Evolutionary conservation across 2,113 vertebrate species (phyloP), one percentile per base, ranked within the genome.

Genomic region (Sapajus apella): DNA sequence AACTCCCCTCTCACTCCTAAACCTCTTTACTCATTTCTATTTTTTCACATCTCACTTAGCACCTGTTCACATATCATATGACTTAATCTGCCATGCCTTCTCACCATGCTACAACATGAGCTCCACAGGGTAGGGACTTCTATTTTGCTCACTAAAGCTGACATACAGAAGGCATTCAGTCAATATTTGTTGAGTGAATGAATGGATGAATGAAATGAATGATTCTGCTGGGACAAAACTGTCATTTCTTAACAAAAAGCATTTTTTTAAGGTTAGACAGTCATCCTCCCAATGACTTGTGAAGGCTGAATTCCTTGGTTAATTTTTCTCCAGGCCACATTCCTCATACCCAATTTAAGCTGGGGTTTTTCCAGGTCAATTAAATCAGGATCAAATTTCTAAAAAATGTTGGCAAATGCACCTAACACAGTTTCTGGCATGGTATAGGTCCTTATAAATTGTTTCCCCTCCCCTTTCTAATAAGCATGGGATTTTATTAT

Each of bases 351-450:
- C 35, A 92, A 10, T 55, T 95, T 87, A 83, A 94, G 32, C 52
- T 73, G 83, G 64, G 40, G 47, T 83, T 40, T 87, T 92, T 58
- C 80, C 80, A 95, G 96, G n/a, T 83, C 75, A 92, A 92, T 87
- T 85, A 75, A 79, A 92, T 92, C 40, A 92, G 55, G 45, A 66
- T 80, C 95, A 90, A 92, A 47, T 92, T 5, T 61, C 13, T 13
- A 7, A 16, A 61, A 82, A 94, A 87, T 66, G 17, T 40, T 90
- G 21, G 25, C 45, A 80, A 83, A 96, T 90, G 23, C 21, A 87
- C 47, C 91, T 87, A 77, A 40, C 55, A 64, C 55, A 40, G 37
- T 50, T 90, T 10, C 68, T 92, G 61, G 91, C 40, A 85, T 79
- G 83, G 58, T 61, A 72, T 14, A 77, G 25, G 9, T 70, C 32